Conservation (phyloP, 2,888 invertebrate species). For the Tromatobia lineatoria region DNA sequence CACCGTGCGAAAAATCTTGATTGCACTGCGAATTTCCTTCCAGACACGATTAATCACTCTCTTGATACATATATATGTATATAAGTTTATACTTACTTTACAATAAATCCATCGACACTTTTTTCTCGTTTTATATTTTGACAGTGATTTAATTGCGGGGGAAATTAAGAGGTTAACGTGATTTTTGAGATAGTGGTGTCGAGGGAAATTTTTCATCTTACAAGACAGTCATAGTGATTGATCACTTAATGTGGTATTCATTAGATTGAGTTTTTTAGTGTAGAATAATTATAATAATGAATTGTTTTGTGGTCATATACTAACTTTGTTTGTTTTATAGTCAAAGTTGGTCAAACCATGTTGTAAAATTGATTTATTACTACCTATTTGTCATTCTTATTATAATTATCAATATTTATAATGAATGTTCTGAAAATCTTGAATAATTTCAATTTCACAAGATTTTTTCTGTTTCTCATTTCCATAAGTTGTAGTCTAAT, state of each 20-base stretch:
- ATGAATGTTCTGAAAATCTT: too few relatives aligned
- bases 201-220: not conserved
- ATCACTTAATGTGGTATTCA: not conserved
- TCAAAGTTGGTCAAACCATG: too few relatives aligned
- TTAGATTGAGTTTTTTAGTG: not conserved
- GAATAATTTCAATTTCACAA: too few relatives aligned
- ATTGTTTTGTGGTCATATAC: too few relatives aligned
- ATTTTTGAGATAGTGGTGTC: not conserved
- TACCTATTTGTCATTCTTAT: too few relatives aligned
- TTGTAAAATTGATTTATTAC: too few relatives aligned
- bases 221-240: not conserved
- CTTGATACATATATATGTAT: slow-evolving; percentile 10
- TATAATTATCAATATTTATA: too few relatives aligned
- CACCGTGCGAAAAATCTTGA: slow-evolving; percentile 46
- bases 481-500: too few relatives aligned
- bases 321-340: too few relatives aligned
- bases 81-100: not conserved
- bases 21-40: slow-evolving; percentile 28
- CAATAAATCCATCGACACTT: slow-evolving; percentile 12
- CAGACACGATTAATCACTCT: slow-evolving; percentile 40
- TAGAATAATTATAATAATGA: too few relatives aligned
- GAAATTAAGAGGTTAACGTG: slow-evolving; percentile 23
- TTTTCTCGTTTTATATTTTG: not conserved
- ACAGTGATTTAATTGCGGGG: slow-evolving; percentile 36
- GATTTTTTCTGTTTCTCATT: too few relatives aligned